Evolutionary conservation across 2,797 vertebrate species (phyloP), one percentile per base, ranked within the genome.

Genomic region (Eutrigla gurnardus): DNA sequence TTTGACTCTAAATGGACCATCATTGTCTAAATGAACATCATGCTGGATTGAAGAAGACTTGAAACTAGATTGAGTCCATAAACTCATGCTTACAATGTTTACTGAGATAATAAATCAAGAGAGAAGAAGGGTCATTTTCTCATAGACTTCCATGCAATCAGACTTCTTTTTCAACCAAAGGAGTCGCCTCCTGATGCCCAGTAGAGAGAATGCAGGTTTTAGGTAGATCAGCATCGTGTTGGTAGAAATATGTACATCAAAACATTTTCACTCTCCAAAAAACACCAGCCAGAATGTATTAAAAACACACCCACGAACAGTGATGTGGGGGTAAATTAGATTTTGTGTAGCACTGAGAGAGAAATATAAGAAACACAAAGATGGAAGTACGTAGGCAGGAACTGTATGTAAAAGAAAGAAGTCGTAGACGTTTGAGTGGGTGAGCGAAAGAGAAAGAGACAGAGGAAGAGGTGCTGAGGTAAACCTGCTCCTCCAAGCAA

Each of bases 401-500:
- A 33, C 55, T 79, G 40, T 60, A 69, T 36, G 52, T 70, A 76
- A 84, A 83, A 86, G 47, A 70, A 77, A 77, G 67, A 77, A 78
- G 69, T 70, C 68, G 59, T 78, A 46, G 25, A 61, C 3, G 52
- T 50, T 77, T 73, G 68, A 43, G 67, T 49, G 70, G 17, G 59
- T 39, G 76, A 17, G 58, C 12, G 59, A 85, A 70, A 73, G 42
- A 67, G 64, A 81, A 64, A 84, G 63, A 76, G 3, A 64, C 37
- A 45, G 17, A 70, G 17, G 70, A 60, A 75, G 32, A 65, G 47
- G 17, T 79, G 43, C 61, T 17, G 3, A 74, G 80, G 45, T 55
- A n/a, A 82, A 80, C 52, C 58, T 9, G 32, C 35, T 70, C 59
- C 76, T 65, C 39, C 4, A 61, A 50, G 64, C 37, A 66, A 67